Evolutionary conservation across 2,888 invertebrate species (phyloP).

Genomic region (Blastobasis adustella): DNA sequence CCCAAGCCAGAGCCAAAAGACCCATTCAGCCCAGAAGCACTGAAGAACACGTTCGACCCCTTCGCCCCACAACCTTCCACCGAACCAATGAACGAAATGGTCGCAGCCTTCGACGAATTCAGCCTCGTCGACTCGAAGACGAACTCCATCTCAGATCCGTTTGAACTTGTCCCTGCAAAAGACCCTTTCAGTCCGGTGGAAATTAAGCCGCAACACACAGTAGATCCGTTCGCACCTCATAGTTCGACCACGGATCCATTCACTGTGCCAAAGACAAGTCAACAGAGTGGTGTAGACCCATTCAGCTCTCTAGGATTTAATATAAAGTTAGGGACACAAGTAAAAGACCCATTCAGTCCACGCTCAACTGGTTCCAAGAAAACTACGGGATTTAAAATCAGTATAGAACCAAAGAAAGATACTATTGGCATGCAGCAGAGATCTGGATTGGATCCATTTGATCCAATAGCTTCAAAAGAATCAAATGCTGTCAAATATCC

Average conservation of each 20-base stretch:
- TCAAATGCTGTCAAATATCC: neutral
- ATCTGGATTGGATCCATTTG: neutral
- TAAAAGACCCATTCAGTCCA: slow-evolving; percentile 18
- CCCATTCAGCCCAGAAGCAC: slow-evolving; percentile 72
- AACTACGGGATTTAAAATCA: neutral
- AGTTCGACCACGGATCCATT: neutral
- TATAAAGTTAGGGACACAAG: slow-evolving; percentile 1
- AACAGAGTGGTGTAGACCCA: neutral
- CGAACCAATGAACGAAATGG: slow-evolving; percentile 26
- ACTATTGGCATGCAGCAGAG: too few species aligned
- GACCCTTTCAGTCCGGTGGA: slow-evolving; percentile 25
- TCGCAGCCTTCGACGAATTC: slow-evolving; percentile 56
- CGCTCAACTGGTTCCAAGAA: neutral
- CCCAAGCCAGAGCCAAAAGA: slow-evolving; percentile 59
- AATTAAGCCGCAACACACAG: neutral
- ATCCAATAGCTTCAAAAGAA: neutral
- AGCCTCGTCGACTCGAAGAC: slow-evolving; percentile 36
- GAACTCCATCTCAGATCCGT: slow-evolving; percentile 34
- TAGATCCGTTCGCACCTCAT: slow-evolving; percentile 1
- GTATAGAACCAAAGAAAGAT: neutral
- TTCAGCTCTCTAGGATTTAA: slow-evolving; percentile 4
- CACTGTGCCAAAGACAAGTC: neutral
- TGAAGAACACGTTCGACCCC: slow-evolving; percentile 61
- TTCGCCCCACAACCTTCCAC: slow-evolving; percentile 60
- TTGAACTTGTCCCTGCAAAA: slow-evolving; percentile 41